These are phyloP conservation scores for Neotragus moschatus DNA, from an alignment of 2,113 vertebrate genomes.

Conservation along the genomic window DNA sequence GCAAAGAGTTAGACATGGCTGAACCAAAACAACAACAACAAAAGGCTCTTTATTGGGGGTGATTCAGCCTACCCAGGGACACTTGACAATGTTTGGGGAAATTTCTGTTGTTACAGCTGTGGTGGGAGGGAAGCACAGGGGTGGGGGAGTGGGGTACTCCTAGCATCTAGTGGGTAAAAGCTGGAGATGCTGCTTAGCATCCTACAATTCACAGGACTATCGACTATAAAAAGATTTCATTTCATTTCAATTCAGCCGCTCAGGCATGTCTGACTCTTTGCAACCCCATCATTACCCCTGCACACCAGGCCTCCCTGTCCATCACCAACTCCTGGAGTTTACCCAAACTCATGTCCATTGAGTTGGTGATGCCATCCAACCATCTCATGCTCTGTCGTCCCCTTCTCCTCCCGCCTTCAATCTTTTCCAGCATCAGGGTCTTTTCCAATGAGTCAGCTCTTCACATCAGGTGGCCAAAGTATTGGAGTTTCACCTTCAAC, in stretches of 20 bases:
- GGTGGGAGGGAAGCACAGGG: neutral
- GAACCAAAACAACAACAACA: neutral
- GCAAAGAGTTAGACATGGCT: neutral
- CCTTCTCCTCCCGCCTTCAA: neutral
- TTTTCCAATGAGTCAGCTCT: neutral
- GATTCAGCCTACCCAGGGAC: neutral
- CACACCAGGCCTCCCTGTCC: neutral
- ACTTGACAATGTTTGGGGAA: neutral
- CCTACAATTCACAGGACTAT: neutral
- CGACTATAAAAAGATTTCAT: neutral
- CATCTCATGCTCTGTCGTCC: neutral
- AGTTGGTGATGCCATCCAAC: neutral
- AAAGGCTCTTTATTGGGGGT: no score
- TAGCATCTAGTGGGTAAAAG: neutral
- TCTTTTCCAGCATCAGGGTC: neutral
- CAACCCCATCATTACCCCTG: neutral
- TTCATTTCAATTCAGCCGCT: neutral
- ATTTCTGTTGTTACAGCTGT: neutral
- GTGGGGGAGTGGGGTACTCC: neutral
- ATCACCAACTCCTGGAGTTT: neutral
- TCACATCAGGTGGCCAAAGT: neutral
- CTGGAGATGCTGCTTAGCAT: neutral
- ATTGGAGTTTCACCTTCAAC: neutral
- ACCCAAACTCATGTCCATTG: neutral
- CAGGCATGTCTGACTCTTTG: neutral